Conservation (phyloP, 2,113 vertebrate species). For the Tupaia tana region DNA sequence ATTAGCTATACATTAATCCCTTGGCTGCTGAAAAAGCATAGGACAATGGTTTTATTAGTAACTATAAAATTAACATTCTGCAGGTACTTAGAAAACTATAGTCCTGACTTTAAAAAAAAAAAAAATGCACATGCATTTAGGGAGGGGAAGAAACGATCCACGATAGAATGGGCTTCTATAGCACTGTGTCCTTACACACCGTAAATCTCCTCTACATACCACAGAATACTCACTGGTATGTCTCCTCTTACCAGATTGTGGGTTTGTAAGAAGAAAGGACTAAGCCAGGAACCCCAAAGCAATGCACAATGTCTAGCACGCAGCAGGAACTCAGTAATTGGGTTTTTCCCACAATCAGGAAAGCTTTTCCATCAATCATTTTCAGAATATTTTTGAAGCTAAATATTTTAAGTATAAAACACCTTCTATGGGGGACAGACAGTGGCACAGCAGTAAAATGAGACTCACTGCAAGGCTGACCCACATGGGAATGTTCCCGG, state of each 20-base stretch:
- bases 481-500: no score
- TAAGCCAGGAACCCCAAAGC: neutral
- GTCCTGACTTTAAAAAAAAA: slow-evolving; percentile 32
- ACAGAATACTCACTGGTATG: neutral
- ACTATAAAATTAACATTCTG: neutral
- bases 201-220: neutral
- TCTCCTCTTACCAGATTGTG: no score
- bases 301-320: neutral
- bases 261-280: neutral
- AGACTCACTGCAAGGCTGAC: no score
- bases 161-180: accelerated
- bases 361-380: neutral
- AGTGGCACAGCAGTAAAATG: no score
- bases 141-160: neutral
- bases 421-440: neutral
- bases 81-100: slow-evolving; percentile 39
- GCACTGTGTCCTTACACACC: neutral
- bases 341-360: neutral
- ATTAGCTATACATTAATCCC: neutral
- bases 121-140: neutral
- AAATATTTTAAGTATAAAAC: neutral
- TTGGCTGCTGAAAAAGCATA: neutral
- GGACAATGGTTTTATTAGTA: neutral
- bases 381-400: slow-evolving; percentile 5
- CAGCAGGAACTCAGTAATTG: neutral